These are phyloP conservation scores for Beris morrisii DNA, from an alignment of 2,888 invertebrate genomes.

Conservation along the genomic window DNA sequence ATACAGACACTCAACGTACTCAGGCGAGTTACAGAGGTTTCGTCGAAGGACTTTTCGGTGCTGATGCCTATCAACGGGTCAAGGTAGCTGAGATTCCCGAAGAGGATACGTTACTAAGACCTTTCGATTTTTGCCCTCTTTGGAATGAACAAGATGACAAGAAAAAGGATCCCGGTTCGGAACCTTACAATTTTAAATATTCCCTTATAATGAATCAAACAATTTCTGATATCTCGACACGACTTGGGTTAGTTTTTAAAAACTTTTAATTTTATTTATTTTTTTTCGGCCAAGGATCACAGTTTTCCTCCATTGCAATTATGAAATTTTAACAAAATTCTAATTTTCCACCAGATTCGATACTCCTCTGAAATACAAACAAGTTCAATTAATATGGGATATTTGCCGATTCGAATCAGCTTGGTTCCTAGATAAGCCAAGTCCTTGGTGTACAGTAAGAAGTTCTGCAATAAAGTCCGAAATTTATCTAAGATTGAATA, in stretches of 20 bases:
- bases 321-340: not conserved
- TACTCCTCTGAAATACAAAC: constrained; percentile 5
- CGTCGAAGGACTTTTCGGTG: constrained; percentile 61
- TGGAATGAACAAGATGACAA: constrained; percentile 62
- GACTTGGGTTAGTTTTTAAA: constrained; percentile 56
- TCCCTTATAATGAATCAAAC: constrained; percentile 53
- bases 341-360: constrained; percentile 1
- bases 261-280: not conserved
- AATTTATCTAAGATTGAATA: not conserved
- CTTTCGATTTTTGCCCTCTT: constrained; percentile 65
- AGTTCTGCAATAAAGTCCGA: not conserved
- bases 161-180: constrained; percentile 56
- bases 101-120: constrained; percentile 59
- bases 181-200: constrained; percentile 47
- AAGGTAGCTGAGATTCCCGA: constrained; percentile 41
- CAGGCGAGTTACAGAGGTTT: constrained; percentile 65
- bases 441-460: constrained; percentile 24
- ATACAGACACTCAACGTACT: constrained; percentile 64
- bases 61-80: constrained; percentile 45
- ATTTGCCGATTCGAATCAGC: constrained; percentile 82
- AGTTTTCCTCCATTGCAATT: not conserved
- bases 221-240: constrained; percentile 57
- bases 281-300: not conserved
- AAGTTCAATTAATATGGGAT: constrained; percentile 60
- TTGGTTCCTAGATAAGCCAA: constrained; percentile 69